phyloP scores from a whole-genome alignment of 2,797 vertebrate species.

The Neostethus bicornis region DNA sequence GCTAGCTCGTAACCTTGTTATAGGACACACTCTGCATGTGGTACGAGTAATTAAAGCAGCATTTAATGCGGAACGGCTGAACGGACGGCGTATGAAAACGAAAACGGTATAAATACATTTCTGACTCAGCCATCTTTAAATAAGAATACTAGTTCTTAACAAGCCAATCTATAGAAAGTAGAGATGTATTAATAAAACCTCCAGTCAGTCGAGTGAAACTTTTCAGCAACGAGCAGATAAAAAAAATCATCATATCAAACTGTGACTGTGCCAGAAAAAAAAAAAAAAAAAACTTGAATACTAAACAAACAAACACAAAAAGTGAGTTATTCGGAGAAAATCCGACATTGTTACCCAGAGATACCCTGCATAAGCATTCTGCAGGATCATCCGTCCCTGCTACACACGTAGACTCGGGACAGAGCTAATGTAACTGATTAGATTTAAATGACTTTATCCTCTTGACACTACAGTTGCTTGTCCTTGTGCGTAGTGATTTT shows the following conservation, averaged over 20 bases:
- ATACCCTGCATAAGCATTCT: constrained; percentile 14
- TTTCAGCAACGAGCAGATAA: too few relatives aligned
- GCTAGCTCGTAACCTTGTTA: constrained; percentile 40
- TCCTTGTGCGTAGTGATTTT: constrained; percentile 53
- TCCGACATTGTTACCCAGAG: background rate
- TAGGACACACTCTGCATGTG: constrained; percentile 39
- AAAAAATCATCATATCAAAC: too few relatives aligned
- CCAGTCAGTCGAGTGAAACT: too few relatives aligned
- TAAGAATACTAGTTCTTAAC: too few relatives aligned
- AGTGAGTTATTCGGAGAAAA: background rate
- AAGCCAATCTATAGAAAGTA: too few relatives aligned
- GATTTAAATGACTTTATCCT: constrained; percentile 64
- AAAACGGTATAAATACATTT: background rate
- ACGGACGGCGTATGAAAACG: background rate
- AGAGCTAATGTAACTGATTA: constrained; percentile 54
- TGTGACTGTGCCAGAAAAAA: too few relatives aligned
- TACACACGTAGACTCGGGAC: constrained; percentile 21
- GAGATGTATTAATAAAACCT: too few relatives aligned
- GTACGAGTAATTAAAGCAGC: constrained; percentile 50
- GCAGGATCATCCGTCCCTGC: constrained; percentile 1
- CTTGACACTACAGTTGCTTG: constrained; percentile 41
- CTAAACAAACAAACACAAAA: too few relatives aligned
- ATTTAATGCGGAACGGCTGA: constrained; percentile 29
- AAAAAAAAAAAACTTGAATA: too few relatives aligned
- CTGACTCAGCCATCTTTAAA: too few relatives aligned